These are phyloP conservation scores for Lepidurus couesii DNA, from an alignment of 1,140 invertebrate genomes.

Conservation along the genomic window DNA sequence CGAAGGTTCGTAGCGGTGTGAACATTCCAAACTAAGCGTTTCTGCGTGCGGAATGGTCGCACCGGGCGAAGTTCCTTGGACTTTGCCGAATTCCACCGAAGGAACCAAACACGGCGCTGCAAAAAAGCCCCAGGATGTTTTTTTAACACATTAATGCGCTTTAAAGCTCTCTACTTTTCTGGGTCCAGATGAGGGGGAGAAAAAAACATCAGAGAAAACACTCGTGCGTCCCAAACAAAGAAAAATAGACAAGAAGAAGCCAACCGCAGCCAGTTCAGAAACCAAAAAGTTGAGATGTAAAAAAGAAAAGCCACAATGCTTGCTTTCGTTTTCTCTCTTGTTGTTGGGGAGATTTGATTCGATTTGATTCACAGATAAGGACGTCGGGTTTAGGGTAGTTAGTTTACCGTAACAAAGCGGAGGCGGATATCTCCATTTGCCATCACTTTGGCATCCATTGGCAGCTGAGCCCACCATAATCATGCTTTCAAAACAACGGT, in stretches of 20 bases:
- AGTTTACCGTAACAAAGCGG: conserved; percentile 72
- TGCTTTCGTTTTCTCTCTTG: neutral
- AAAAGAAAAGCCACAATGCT: neutral
- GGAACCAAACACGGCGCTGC: conserved; percentile 85
- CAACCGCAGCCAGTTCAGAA: neutral
- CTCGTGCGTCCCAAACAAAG: neutral
- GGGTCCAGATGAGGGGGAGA: neutral
- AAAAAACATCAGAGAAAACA: neutral
- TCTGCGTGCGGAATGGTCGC: conserved; percentile 74
- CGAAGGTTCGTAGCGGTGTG: conserved; percentile 76
- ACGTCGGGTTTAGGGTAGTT: neutral
- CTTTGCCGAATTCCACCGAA: conserved; percentile 71
- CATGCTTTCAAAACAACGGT: conserved; percentile 89
- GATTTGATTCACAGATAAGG: conserved; percentile 9
- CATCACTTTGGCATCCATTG: conserved; percentile 84
- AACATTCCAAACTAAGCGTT: conserved; percentile 75
- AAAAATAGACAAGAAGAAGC: neutral
- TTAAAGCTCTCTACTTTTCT: neutral
- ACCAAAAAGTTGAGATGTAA: neutral
- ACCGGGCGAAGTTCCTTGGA: conserved; percentile 47
- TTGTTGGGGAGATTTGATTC: neutral
- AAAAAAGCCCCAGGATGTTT: conserved; percentile 29
- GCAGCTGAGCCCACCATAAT: conserved; percentile 80
- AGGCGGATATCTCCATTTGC: conserved; percentile 84
- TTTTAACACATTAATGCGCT: neutral